A percentile compares a stretch with the other conserved stretches of the same genome.
Evolutionary conservation across 2,113 vertebrate genomes (phyloP).

Genomic region (Hypocryptadius cinnamomeus): DNA sequence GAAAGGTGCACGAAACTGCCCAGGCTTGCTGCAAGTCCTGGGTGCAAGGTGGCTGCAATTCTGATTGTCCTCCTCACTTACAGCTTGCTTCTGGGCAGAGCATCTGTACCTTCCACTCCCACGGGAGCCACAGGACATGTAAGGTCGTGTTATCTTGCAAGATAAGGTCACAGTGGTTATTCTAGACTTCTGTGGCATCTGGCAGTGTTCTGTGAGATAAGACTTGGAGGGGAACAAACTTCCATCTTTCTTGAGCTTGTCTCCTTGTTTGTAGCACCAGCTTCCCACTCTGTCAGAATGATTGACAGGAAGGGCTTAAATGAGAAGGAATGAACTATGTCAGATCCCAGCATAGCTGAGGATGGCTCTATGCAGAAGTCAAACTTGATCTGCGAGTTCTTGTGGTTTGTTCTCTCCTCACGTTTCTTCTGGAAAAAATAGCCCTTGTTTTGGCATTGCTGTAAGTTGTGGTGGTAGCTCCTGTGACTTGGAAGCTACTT

Average conservation of each 20-base stretch:
- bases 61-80: background rate
- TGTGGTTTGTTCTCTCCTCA: background rate
- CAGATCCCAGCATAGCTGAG: background rate
- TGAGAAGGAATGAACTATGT: background rate
- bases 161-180: background rate
- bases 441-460: background rate
- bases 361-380: background rate
- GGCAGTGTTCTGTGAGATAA: background rate
- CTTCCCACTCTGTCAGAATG: conserved; percentile 34
- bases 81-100: background rate
- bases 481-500: background rate
- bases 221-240: background rate
- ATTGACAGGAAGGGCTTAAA: background rate
- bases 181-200: conserved; percentile 1
- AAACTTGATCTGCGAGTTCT: background rate
- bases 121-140: accelerated
- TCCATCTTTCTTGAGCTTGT: background rate
- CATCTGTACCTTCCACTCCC: background rate
- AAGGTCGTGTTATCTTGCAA: background rate
- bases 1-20: background rate
- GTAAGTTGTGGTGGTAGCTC: background rate
- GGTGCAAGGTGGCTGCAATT: accelerated
- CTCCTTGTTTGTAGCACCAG: background rate
- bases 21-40: background rate
- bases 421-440: background rate